phyloP scores from a whole-genome alignment of 53 echinoderm and acorn worm genomes.

The Henricia sp. region DNA sequence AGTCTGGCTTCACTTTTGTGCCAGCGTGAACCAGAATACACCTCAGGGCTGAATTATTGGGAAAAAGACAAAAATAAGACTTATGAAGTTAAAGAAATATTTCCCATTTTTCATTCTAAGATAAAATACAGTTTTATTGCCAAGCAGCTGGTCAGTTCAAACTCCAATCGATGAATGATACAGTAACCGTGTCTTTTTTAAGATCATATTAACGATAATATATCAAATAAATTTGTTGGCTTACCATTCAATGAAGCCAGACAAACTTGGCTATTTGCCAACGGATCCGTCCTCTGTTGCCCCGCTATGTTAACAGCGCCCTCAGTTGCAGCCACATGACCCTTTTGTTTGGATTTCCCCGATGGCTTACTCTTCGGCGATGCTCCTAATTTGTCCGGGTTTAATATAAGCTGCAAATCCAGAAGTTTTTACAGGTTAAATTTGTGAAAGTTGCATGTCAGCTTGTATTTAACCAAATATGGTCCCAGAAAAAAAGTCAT shows the following conservation, averaged over 20 bases:
- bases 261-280: conserved; percentile 48
- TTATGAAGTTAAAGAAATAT: too few species aligned
- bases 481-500: too few species aligned
- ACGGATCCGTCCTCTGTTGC: conserved; percentile 45
- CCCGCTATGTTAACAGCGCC: not conserved
- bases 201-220: too few species aligned
- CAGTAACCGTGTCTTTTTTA: too few species aligned
- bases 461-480: too few species aligned
- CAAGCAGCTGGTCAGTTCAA: too few species aligned
- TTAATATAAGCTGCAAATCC: conserved; percentile 28
- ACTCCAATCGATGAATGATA: not conserved
- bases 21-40: conserved; percentile 21
- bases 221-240: too few species aligned
- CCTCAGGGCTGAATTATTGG: conserved; percentile 28
- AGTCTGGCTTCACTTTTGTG: conserved; percentile 36
- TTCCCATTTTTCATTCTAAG: too few species aligned
- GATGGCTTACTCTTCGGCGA: conserved; percentile 1
- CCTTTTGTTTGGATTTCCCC: conserved; percentile 40
- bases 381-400: conserved; percentile 14
- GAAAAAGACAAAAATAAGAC: not conserved
- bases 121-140: too few species aligned
- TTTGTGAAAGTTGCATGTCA: too few species aligned
- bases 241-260: conserved; percentile 62
- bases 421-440: too few species aligned
- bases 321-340: conserved; percentile 13